Conservation (phyloP, 2,888 invertebrate genomes). For the Aporophyla nigra region DNA sequence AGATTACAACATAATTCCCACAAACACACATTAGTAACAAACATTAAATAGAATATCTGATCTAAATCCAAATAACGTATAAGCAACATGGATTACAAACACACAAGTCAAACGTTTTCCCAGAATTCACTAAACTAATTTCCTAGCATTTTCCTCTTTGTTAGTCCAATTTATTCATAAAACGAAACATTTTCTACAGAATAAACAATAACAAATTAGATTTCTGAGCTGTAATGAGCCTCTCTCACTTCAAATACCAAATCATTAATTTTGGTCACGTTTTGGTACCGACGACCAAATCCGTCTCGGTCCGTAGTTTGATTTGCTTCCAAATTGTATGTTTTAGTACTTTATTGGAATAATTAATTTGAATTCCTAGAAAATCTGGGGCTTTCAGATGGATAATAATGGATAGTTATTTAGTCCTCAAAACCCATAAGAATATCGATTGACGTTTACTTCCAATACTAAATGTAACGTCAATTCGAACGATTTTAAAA, state of each 20-base stretch:
- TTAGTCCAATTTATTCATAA: constrained; percentile 44
- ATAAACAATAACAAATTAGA: constrained; percentile 63
- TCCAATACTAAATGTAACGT: not conserved
- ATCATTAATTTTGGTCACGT: constrained; percentile 72
- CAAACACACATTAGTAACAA: constrained; percentile 14
- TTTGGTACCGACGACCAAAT: constrained; percentile 57
- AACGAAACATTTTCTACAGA: constrained; percentile 38
- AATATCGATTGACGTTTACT: not conserved
- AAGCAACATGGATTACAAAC: constrained; percentile 30
- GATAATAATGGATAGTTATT: constrained; percentile 12
- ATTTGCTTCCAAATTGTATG: constrained; percentile 52
- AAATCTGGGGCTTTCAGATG: constrained; percentile 12
- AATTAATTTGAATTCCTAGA: constrained; percentile 39
- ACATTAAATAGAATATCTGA: constrained; percentile 10
- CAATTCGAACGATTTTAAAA: no score
- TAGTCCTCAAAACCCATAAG: not conserved
- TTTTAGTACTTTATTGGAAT: constrained; percentile 48
- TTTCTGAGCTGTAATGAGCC: constrained; percentile 54
- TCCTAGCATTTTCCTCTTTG: constrained; percentile 30
- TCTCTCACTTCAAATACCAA: constrained; percentile 40
- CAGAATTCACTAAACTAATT: constrained; percentile 27
- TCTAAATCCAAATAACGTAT: not conserved
- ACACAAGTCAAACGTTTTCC: constrained; percentile 25
- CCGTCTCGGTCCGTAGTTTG: constrained; percentile 50
- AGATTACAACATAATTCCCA: constrained; percentile 16